Conservation (phyloP, 2,888 invertebrate species). For the Nemotelus nigrinus region DNA sequence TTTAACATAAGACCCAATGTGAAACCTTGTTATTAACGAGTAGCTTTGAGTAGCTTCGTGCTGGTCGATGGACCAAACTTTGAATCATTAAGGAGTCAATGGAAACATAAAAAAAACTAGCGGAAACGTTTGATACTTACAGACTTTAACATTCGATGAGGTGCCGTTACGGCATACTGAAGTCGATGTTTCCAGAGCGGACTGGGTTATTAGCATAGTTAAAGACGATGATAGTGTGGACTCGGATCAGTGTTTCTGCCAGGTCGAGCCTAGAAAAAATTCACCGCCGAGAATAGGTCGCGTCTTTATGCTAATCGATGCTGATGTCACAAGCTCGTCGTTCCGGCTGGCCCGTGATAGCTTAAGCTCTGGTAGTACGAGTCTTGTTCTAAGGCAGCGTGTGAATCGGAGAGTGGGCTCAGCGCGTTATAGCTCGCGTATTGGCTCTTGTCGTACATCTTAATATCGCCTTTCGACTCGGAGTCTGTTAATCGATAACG, state of each 20-base stretch:
- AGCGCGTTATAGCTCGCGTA: constrained; percentile 72
- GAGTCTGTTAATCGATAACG: constrained; percentile 93
- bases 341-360: constrained; percentile 75
- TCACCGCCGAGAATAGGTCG: constrained; percentile 46
- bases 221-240: constrained; percentile 21
- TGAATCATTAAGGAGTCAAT: too few relatives aligned
- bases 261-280: constrained; percentile 24
- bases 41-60: too few relatives aligned
- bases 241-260: constrained; percentile 6
- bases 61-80: too few relatives aligned
- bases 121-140: constrained; percentile 12
- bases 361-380: constrained; percentile 86
- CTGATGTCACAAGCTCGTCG: constrained; percentile 89
- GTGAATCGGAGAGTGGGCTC: constrained; percentile 71
- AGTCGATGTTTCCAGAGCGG: constrained; percentile 20
- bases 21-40: too few relatives aligned
- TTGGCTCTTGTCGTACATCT: constrained; percentile 88
- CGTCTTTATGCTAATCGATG: constrained; percentile 85
- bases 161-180: neutral
- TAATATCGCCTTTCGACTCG: constrained; percentile 88
- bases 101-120: neutral
- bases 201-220: constrained; percentile 27
- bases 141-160: constrained; percentile 18
- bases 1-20: too few relatives aligned
- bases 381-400: constrained; percentile 74